Percentiles rank a stretch among this genome's conserved stretches.
These are phyloP conservation scores for Tauraco hartlaubi DNA, from an alignment of 2,797 vertebrate genomes.

Conservation along the genomic window DNA sequence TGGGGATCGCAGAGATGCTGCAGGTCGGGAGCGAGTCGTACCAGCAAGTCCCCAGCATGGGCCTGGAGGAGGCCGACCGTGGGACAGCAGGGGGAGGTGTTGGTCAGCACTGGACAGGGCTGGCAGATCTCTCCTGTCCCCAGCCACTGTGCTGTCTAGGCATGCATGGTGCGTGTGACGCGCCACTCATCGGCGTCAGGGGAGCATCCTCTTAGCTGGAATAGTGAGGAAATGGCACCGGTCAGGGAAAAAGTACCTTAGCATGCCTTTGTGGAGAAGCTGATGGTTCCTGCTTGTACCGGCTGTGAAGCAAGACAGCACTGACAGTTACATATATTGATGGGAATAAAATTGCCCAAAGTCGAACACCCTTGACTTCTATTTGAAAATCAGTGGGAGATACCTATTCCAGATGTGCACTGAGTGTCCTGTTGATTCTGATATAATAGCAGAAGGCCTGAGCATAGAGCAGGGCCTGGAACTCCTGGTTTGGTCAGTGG, in stretches of 20 bases:
- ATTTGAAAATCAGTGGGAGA: not conserved
- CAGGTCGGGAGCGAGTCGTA: accelerated
- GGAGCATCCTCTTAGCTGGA: not conserved
- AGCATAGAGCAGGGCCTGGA: not conserved
- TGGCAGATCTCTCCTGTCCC: not conserved
- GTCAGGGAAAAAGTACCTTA: not conserved
- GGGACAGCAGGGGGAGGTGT: not conserved
- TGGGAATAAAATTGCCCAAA: not conserved
- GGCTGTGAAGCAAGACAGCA: not conserved
- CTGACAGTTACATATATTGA: accelerated
- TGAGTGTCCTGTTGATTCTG: not conserved
- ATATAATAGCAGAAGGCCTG: not conserved
- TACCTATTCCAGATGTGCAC: not conserved
- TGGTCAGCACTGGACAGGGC: not conserved
- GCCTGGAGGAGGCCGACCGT: not conserved
- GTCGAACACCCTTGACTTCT: not conserved
- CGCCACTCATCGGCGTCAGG: not conserved
- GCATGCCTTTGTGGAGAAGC: not conserved
- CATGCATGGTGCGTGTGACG: accelerated
- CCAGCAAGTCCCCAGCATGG: accelerated
- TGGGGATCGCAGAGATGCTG: not conserved
- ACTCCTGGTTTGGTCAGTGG: not conserved
- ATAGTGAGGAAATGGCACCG: not conserved
- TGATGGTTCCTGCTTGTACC: not conserved
- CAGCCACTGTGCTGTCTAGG: not conserved